phyloP scores from a whole-genome alignment of 2,888 invertebrate genomes.

The Scaptomyza caliginosa region DNA sequence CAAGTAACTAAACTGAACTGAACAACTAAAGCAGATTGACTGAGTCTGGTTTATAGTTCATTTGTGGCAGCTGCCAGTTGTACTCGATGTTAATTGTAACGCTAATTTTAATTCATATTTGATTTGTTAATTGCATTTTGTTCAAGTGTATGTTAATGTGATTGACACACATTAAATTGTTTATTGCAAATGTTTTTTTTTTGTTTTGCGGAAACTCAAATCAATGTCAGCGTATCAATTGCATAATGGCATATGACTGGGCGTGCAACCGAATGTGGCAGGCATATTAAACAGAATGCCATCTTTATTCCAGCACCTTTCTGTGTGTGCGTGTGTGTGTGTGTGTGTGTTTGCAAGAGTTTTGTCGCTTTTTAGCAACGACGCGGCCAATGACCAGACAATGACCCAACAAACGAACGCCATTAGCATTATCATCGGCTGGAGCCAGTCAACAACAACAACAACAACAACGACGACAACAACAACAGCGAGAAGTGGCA shows the following conservation, averaged over 20 bases:
- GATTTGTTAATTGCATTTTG: conserved; percentile 68
- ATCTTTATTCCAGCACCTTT: background rate
- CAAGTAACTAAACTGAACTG: conserved; percentile 24
- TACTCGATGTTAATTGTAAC: conserved; percentile 66
- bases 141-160: conserved; percentile 53
- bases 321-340: conserved; percentile 25
- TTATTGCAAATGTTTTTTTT: conserved; percentile 33
- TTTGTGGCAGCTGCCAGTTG: conserved; percentile 55
- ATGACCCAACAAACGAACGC: conserved; percentile 77
- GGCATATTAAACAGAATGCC: conserved; percentile 51
- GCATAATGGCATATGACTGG: conserved; percentile 6
- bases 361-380: conserved; percentile 54
- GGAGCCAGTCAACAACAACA: conserved; percentile 28
- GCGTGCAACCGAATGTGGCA: conserved; percentile 47
- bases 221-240: conserved; percentile 68
- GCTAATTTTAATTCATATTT: conserved; percentile 61
- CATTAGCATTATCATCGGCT: conserved; percentile 78
- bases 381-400: conserved; percentile 80
- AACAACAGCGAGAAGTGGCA: conserved; percentile 47
- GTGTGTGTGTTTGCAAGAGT: conserved; percentile 71
- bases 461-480: conserved; percentile 22
- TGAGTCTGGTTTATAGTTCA: conserved; percentile 34
- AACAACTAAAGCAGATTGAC: conserved; percentile 27
- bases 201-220: conserved; percentile 64
- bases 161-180: conserved; percentile 71